phyloP scores from a whole-genome alignment of 2,113 vertebrate genomes.

The Neoarius graeffei region DNA sequence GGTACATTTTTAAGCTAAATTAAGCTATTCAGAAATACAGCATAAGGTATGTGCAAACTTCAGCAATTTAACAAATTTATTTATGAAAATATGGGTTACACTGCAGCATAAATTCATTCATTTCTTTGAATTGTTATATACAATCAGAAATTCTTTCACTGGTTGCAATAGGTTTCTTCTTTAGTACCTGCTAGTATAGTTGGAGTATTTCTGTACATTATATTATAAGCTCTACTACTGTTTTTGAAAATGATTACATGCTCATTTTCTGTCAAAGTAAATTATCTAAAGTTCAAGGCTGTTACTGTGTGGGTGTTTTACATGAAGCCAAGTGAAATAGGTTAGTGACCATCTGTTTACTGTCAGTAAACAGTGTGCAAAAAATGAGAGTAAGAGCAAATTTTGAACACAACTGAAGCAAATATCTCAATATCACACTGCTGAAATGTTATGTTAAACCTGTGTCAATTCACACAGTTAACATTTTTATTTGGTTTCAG shows the following conservation, averaged over 20 bases:
- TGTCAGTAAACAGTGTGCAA: background rate
- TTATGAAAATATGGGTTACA: background rate
- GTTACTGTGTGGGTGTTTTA: constrained; percentile 15
- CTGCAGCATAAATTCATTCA: background rate
- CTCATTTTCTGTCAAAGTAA: background rate
- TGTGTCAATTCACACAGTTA: background rate
- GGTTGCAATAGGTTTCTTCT: background rate
- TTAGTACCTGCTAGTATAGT: background rate
- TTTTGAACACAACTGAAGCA: background rate
- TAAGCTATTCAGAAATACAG: background rate
- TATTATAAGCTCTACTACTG: background rate
- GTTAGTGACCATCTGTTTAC: constrained; percentile 20
- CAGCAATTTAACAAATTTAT: background rate
- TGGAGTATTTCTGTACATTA: background rate
- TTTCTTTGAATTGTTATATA: background rate
- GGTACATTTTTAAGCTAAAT: background rate
- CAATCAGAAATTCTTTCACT: background rate
- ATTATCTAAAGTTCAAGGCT: constrained; percentile 29
- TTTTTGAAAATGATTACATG: background rate
- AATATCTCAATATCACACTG: background rate
- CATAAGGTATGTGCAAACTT: background rate
- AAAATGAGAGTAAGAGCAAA: background rate
- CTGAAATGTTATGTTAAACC: background rate
- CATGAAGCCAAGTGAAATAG: background rate
- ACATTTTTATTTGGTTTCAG: background rate